A percentile compares a stretch with the other conserved stretches of the same genome.
phyloP scores from a whole-genome alignment of 2,113 vertebrate genomes.

The Phasianus colchicus region DNA sequence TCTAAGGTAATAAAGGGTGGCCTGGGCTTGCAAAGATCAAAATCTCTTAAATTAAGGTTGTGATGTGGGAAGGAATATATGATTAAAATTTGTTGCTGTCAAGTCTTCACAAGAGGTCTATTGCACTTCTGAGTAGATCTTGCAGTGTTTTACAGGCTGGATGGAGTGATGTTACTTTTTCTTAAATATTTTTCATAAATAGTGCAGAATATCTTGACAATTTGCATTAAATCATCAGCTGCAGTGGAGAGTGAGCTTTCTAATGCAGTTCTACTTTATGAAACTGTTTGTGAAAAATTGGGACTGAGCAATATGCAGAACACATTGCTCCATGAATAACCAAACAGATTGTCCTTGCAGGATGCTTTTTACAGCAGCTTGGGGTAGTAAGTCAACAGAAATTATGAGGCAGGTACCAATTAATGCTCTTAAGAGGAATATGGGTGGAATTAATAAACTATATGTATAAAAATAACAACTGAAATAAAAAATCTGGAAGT shows the following conservation, averaged over 20 bases:
- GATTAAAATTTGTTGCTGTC: neutral
- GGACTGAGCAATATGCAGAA: neutral
- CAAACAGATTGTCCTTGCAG: neutral
- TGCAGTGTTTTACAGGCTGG: neutral
- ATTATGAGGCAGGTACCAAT: neutral
- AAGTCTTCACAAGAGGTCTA: neutral
- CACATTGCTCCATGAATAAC: neutral
- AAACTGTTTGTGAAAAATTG: neutral
- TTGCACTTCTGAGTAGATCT: neutral
- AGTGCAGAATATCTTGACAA: neutral
- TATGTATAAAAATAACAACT: neutral
- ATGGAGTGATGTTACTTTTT: neutral
- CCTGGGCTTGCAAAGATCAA: neutral
- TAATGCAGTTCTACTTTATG: neutral
- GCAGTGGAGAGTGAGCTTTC: neutral
- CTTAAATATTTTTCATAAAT: neutral
- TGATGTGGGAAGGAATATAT: neutral
- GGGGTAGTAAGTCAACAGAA: neutral
- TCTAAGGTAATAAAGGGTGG: neutral
- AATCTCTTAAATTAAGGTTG: neutral
- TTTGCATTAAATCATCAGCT: conserved; percentile 14
- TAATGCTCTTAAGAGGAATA: neutral
- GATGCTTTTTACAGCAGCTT: neutral
- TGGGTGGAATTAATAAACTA: neutral
- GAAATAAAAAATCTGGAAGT: neutral